Base-by-base conservation (phyloP, 2,797 vertebrate species). In the Gymnothorax javanicus region DNA sequence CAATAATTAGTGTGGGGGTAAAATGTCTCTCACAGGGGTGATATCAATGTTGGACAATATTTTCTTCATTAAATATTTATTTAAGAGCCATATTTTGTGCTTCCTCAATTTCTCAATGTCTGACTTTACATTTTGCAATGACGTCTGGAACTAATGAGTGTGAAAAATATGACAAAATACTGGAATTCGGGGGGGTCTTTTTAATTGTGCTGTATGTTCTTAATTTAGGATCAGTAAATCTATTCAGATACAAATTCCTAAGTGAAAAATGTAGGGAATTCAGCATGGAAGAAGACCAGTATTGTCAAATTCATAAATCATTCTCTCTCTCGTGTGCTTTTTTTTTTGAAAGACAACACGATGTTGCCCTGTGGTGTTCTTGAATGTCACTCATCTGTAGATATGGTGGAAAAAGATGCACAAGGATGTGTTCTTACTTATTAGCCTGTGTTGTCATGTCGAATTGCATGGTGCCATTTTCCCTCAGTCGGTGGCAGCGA, bases 391-490 rank as follows among this genome's bases (percentile, higher is more conserved):
- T 73, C 54, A 73, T 85, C 54, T 57, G 20, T 25, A 57, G 33
- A 27, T 85, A 57, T 6, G 56, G 33, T 43, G 83, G 71, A n/a
- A 67, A 86, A 77, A 79, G 50, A 86, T 43, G 54, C 62, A 43
- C 57, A 86, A 60, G 60, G 69, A 79, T 57, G 27, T 9, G 7
- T 56, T 77, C 69, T 50, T 56, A 20, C n/a, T 87, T 88, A 50
- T 92, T 62, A 88, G 89, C 89, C 90, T 56, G 50, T 69, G 88
- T 79, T 95, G 95, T 95, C 95, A 25, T 88, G 52, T 85, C 56
- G 50, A 85, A 93, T 96, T 87, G 89, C 81, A 2, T 52, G 43
- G 86, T 90, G 93, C 93, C 92, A 86, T 85, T 90, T 91, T 93
- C 20, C 69, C 43, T 86, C 87, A 87, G 27, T 94, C 90, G 50